Percentiles rank a stretch among this genome's conserved stretches.
Conservation (phyloP, 2,797 vertebrate species). For the Nyctalus aviator region DNA sequence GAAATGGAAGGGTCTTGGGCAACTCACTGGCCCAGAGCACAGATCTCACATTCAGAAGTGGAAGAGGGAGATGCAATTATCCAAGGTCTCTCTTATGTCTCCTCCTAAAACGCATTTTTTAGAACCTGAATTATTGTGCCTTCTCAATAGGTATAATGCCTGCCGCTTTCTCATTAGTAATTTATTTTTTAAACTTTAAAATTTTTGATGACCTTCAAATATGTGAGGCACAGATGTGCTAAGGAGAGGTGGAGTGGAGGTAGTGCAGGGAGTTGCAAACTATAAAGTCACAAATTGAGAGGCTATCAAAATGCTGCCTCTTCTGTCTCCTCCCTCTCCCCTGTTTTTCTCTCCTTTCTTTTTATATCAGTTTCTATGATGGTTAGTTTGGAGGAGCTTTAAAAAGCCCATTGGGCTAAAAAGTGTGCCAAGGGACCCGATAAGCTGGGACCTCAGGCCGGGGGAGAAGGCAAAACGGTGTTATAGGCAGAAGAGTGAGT, state of each 20-base stretch:
- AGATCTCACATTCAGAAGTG: neutral
- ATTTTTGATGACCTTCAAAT: neutral
- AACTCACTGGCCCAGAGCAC: neutral
- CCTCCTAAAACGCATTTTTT: neutral
- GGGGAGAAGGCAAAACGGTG: neutral
- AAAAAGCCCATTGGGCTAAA: neutral
- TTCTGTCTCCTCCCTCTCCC: neutral
- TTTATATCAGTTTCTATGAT: constrained; percentile 5
- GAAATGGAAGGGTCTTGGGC: neutral
- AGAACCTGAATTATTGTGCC: neutral
- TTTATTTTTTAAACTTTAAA: neutral
- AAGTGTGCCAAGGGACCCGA: neutral
- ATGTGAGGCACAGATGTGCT: neutral
- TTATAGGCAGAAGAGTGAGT: neutral
- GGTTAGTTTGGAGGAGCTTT: neutral
- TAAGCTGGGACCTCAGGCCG: neutral
- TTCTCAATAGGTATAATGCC: neutral
- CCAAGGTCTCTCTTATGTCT: neutral
- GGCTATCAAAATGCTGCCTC: neutral
- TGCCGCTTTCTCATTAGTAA: neutral
- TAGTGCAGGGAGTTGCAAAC: neutral
- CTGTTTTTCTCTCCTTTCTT: neutral
- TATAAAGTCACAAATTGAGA: neutral
- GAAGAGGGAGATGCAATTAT: neutral
- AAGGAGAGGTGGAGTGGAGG: neutral